These are phyloP conservation scores for Oncorhynchus gorbuscha DNA, from an alignment of 2,113 vertebrate species.

Conservation along the genomic window DNA sequence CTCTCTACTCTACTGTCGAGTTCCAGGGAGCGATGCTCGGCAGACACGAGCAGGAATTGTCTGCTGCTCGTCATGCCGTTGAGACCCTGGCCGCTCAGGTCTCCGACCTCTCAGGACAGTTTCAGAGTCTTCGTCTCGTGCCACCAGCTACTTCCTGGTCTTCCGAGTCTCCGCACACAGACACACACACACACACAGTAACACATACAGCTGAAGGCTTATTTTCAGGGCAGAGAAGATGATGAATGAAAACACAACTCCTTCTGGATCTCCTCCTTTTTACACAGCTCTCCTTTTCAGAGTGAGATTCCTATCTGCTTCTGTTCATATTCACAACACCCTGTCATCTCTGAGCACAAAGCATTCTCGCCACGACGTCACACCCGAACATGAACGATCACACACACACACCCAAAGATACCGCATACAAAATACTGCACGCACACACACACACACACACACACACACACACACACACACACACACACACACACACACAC, in stretches of 20 bases:
- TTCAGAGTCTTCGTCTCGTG: no score
- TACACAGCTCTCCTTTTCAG: neutral
- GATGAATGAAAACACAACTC: neutral
- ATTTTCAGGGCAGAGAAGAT: neutral
- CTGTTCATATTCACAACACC: neutral
- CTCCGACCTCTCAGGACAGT: no score
- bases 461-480: conserved; percentile 8
- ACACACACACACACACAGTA: no score
- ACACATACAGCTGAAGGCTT: neutral
- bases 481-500: neutral
- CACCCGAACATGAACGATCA: neutral
- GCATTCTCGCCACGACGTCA: neutral
- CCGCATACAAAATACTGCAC: neutral
- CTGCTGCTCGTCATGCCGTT: no score
- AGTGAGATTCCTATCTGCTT: conserved; percentile 3
- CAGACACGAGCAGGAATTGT: no score
- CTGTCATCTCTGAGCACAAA: neutral
- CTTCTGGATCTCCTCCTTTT: neutral
- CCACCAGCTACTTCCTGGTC: no score
- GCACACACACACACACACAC: neutral
- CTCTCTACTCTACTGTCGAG: no score
- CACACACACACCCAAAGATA: conserved; percentile 9
- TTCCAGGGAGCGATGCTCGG: no score
- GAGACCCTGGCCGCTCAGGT: no score
- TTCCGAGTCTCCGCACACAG: no score